Conservation (phyloP, 2,113 vertebrate species). For the Phaethornis superciliosus region DNA sequence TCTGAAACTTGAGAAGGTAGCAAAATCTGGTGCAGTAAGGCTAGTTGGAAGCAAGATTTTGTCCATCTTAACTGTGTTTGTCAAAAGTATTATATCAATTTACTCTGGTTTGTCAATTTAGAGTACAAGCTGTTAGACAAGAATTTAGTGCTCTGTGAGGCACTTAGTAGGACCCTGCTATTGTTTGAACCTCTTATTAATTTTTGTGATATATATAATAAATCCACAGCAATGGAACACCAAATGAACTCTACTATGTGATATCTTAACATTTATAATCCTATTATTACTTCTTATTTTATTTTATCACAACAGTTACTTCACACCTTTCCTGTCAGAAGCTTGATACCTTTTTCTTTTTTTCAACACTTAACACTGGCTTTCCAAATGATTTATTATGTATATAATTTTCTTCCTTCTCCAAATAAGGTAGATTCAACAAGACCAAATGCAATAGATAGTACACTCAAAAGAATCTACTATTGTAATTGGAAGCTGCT, state of each 20-base stretch:
- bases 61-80: not conserved
- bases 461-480: not conserved
- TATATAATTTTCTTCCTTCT: not conserved
- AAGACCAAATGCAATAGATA: not conserved
- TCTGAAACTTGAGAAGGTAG: not conserved
- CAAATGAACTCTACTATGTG: not conserved
- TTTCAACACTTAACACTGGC: not conserved
- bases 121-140: not conserved
- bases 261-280: not conserved
- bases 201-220: not conserved
- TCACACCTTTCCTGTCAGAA: not conserved
- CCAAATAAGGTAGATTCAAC: not conserved
- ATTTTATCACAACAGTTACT: not conserved
- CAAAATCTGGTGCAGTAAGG: not conserved
- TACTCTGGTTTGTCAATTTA: not conserved
- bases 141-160: not conserved
- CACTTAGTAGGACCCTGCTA: rapidly evolving
- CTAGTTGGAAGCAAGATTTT: not conserved
- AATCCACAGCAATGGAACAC: not conserved
- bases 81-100: not conserved
- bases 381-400: not conserved
- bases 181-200: not conserved
- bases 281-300: not conserved
- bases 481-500: not conserved
- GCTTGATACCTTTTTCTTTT: not conserved